A percentile compares a stretch with the other conserved stretches of the same genome.
These are phyloP conservation scores for Sarcophaga rosellei DNA, from an alignment of 2,888 invertebrate species.

Conservation along the genomic window DNA sequence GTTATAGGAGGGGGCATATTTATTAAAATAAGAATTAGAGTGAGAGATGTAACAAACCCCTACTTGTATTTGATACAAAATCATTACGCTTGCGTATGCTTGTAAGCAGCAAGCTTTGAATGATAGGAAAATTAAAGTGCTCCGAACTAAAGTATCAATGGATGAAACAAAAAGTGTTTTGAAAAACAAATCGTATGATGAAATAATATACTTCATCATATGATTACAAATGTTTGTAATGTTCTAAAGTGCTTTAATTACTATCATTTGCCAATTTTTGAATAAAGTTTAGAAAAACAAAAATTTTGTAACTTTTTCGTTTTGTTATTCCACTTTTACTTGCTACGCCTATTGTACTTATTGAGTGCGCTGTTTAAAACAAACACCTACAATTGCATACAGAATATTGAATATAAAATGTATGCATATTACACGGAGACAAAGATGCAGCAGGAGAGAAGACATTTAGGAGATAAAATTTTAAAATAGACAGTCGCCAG, in stretches of 20 bases:
- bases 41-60: no score
- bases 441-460: neutral
- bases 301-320: neutral
- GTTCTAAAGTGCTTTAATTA: neutral
- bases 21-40: no score
- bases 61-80: no score
- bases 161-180: no score
- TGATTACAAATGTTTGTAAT: neutral
- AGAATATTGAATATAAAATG: slow-evolving; percentile 32
- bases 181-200: neutral
- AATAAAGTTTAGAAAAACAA: neutral
- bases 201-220: no score
- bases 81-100: no score
- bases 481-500: slow-evolving; percentile 65
- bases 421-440: slow-evolving; percentile 52
- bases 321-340: neutral
- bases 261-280: neutral
- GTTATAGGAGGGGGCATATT: no score
- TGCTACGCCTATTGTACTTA: neutral
- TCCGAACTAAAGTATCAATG: no score
- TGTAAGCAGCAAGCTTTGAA: no score
- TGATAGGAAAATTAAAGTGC: no score
- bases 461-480: slow-evolving; percentile 60
- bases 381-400: neutral
- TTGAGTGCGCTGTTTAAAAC: neutral